Percentiles rank a stretch among this genome's conserved stretches.
phyloP scores from a whole-genome alignment of 2,888 invertebrate genomes.

The Agriopis aurantiaria region DNA sequence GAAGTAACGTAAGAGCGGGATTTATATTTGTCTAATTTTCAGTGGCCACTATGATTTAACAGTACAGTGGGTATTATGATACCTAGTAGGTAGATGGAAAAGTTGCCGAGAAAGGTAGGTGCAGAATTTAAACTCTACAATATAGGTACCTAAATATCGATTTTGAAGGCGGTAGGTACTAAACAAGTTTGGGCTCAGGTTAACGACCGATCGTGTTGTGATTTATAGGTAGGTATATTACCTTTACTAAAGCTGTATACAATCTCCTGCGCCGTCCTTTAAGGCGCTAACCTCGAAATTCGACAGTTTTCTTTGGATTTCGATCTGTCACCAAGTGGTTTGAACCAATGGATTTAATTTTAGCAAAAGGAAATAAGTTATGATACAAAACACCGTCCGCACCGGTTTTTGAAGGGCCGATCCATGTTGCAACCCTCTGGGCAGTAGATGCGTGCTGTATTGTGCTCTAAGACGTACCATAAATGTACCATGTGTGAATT shows the following conservation, averaged over 20 bases:
- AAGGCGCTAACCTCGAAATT: constrained; percentile 39
- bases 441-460: no score
- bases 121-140: not conserved
- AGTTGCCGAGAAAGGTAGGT: not conserved
- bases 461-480: no score
- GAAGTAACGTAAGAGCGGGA: no score
- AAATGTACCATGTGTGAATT: no score
- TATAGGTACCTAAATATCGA: not conserved
- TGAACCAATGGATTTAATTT: constrained; percentile 30
- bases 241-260: constrained; percentile 28
- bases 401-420: constrained; percentile 18
- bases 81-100: no score
- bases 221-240: constrained; percentile 24
- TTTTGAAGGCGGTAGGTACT: constrained; percentile 4
- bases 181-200: constrained; percentile 23
- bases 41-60: no score
- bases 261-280: constrained; percentile 41
- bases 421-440: not conserved
- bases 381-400: constrained; percentile 1
- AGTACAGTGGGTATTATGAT: no score
- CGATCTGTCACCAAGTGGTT: constrained; percentile 30
- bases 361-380: constrained; percentile 37
- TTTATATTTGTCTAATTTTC: no score
- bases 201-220: constrained; percentile 30
- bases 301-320: constrained; percentile 44